Evolutionary conservation across 1,140 invertebrate genomes (phyloP).

Genomic region (Drosophila ogumai): DNA sequence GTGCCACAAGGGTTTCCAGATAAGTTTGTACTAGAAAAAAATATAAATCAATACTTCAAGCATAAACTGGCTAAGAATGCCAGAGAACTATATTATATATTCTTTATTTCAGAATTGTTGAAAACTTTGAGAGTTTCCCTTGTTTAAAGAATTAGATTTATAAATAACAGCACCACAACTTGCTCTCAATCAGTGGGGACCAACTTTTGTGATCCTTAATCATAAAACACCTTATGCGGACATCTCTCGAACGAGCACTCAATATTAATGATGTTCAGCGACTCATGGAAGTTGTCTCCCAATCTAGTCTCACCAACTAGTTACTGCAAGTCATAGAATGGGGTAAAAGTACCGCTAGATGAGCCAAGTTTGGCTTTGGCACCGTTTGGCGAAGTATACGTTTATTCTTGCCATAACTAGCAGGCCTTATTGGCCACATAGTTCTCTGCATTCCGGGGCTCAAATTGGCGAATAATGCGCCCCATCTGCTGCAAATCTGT

Average conservation of each 20-base stretch:
- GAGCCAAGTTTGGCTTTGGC: conserved; percentile 33
- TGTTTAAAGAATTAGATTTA: background rate
- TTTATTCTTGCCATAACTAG: conserved; percentile 15
- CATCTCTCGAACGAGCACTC: conserved; percentile 1
- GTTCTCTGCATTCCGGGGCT: conserved; percentile 23
- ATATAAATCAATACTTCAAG: background rate
- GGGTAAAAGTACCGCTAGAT: conserved; percentile 39
- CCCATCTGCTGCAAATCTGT: conserved; percentile 29
- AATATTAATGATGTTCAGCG: conserved; percentile 23
- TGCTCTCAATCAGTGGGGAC: background rate
- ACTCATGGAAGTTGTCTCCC: conserved; percentile 13
- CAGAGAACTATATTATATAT: background rate
- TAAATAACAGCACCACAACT: background rate
- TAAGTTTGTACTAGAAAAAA: background rate
- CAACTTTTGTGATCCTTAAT: conserved; percentile 19
- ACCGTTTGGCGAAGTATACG: conserved; percentile 8
- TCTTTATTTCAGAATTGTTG: background rate
- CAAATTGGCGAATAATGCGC: conserved; percentile 39
- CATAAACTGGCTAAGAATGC: background rate
- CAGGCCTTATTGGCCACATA: conserved; percentile 40
- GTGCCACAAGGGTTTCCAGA: background rate
- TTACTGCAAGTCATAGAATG: conserved; percentile 15
- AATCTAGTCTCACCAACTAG: conserved; percentile 16
- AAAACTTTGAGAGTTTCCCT: background rate
- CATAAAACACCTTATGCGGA: conserved; percentile 8